A percentile compares a stretch with the other conserved stretches of the same genome.
Evolutionary conservation across 2,113 vertebrate species (phyloP).

Genomic region (zebrafish (Danio rerio)): GRCz12tu NC_133184.1:15606001-15606500

Average conservation of each 20-base stretch:
- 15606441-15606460: no score
- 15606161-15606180: neutral
- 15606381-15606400: no score
- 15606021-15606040: constrained; percentile 92
- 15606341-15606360: neutral
- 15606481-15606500: no score
- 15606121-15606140: neutral
- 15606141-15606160: constrained; percentile 1
- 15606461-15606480: no score
- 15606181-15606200: constrained; percentile 23
- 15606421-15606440: no score
- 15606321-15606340: constrained; percentile 23
- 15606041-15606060: constrained; percentile 91
- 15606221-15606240: constrained; percentile 37
- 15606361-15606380: no score
- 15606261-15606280: constrained; percentile 1
- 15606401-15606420: no score
- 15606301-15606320: neutral
- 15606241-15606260: constrained; percentile 12
- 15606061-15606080: constrained; percentile 76
- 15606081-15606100: neutral
- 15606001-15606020: constrained; percentile 87
- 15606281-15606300: constrained; percentile 11
- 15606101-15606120: neutral
- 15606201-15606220: constrained; percentile 25